Evolutionary conservation across 2,113 vertebrate genomes (phyloP), one percentile per base, ranked within the genome.

Genomic region (Callaeas wilsoni): DNA sequence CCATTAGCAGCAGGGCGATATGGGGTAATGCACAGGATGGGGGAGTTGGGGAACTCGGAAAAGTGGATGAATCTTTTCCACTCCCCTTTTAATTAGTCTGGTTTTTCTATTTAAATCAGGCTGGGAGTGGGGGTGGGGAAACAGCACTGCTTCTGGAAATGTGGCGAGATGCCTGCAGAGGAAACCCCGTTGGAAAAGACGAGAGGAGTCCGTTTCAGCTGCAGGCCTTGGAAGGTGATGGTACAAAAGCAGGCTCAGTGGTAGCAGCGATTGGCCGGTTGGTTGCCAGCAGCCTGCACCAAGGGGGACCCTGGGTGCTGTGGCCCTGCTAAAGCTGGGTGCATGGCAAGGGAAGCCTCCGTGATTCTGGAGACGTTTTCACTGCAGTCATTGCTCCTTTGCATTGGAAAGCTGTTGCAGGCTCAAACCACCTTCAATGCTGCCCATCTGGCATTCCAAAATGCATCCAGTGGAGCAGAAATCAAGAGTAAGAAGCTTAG

Each of bases 311-410:
- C 17, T 60, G 15, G 12, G 26, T 67, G 22, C 19, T 50, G 39
- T 4, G 30, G 8, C 25, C 25, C 84, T 84, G n/a, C 30, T 47
- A 7, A 77, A 56, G 32, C 46, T 53, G 50, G 44, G 25, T 12
- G 25, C 10, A 3, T 22, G 44, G 16, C 42, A 55, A 32, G 5
- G 42, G 41, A n/a, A 57, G 2, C 5, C 7, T 63, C 11, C 4
- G 4, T 52, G 49, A 16, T 69, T 69, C 37, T 62, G 41, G 41
- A 37, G 27, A 11, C 0, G 0, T 29, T 65, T n/a, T 52, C 46
- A 41, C 27, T 64, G 52, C 16, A 49, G 1, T 8, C n/a, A 7
- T 20, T 68, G 37, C 18, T 55, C 14, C 8, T 88, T 39, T 29
- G 9, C 8, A 4, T 49, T 75, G 53, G 27, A 65, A 78, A 79